Conservation (phyloP, 1,140 invertebrate species). For the Solenopsis fugax region DNA sequence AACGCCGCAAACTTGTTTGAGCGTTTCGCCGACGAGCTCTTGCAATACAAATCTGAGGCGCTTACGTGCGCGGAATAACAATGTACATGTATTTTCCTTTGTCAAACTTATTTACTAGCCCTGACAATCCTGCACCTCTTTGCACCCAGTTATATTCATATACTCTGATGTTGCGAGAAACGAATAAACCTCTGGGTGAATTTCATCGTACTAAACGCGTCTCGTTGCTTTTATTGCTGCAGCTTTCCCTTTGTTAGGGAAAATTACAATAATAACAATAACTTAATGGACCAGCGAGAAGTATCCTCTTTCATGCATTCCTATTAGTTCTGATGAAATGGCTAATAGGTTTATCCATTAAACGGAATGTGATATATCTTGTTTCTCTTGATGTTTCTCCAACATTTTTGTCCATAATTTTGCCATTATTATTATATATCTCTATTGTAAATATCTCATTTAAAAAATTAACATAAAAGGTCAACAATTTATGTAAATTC, state of each 20-base stretch:
- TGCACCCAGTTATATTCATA: background rate
- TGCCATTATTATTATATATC: background rate
- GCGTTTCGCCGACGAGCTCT: background rate
- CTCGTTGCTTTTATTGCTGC: background rate
- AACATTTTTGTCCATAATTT: background rate
- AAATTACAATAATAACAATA: conserved; percentile 16
- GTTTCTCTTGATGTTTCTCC: background rate
- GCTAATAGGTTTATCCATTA: background rate
- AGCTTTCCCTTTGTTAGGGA: background rate
- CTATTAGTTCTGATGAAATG: background rate
- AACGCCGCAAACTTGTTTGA: conserved; percentile 39
- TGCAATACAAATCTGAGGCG: conserved; percentile 4
- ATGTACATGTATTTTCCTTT: conserved; percentile 52
- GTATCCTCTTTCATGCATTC: background rate
- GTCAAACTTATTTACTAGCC: conserved; percentile 49
- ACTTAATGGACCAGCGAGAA: conserved; percentile 1
- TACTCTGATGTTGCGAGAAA: background rate
- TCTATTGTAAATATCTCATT: background rate
- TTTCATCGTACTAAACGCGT: conserved; percentile 6
- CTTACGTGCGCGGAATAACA: conserved; percentile 26
- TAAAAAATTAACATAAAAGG: background rate
- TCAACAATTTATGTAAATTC: background rate
- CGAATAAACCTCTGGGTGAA: background rate
- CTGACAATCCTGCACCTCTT: conserved; percentile 31
- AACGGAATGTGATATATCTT: background rate